Percentiles rank a stretch among this genome's conserved stretches.
Conservation (phyloP, 2,888 invertebrate genomes). For the Acanthosepion esculentum region DNA sequence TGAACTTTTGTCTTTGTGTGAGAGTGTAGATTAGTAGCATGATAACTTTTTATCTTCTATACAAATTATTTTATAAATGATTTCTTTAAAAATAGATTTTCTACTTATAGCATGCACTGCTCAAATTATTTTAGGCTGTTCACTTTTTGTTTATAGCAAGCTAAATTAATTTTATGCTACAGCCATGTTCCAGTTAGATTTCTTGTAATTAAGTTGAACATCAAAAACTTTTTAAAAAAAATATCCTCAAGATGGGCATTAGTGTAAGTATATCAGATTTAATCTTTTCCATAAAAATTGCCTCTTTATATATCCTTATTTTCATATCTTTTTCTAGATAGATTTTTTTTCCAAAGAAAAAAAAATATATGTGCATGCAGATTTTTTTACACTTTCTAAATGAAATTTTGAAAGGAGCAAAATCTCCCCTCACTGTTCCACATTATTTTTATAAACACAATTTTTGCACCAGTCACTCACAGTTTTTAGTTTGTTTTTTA, state of each 20-base stretch:
- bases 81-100: neutral
- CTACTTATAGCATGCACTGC: neutral
- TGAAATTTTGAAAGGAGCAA: neutral
- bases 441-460: neutral
- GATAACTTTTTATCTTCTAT: neutral
- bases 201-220: neutral
- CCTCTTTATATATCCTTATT: neutral
- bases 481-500: neutral
- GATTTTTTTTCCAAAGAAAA: neutral
- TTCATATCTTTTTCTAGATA: neutral
- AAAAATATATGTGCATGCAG: neutral
- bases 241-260: neutral
- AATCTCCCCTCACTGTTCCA: neutral
- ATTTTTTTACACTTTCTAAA: neutral
- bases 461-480: conserved; percentile 33
- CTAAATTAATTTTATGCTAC: neutral
- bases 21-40: conserved; percentile 1
- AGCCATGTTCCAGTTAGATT: neutral
- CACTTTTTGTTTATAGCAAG: conserved; percentile 10
- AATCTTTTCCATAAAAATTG: neutral
- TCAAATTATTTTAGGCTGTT: neutral
- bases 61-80: neutral
- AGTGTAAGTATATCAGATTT: conserved; percentile 33
- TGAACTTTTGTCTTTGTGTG: neutral
- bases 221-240: neutral